Percentiles rank a stretch among this genome's conserved stretches.
These are phyloP conservation scores for Hormiphora californensis DNA, from an alignment of 37 sponge, comb jelly and placozoan species.

Conservation along the genomic window DNA sequence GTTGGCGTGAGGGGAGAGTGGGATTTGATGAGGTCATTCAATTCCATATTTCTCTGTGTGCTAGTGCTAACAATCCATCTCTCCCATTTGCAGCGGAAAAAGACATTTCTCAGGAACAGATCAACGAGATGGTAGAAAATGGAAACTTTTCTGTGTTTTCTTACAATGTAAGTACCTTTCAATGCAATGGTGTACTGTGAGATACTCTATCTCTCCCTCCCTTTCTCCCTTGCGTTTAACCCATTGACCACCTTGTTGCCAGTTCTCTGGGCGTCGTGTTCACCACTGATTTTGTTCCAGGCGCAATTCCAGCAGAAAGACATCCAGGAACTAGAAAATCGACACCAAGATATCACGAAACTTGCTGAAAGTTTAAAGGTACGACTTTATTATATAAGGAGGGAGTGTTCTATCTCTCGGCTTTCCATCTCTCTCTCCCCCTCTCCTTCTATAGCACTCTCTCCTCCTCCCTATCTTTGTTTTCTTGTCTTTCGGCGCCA, in stretches of 20 bases:
- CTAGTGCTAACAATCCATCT: too few species aligned
- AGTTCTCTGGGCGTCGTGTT: background rate
- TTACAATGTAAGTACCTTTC: slow-evolving; percentile 46
- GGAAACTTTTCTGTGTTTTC: slow-evolving; percentile 46
- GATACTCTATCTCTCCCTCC: too few species aligned
- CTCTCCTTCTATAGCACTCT: too few species aligned
- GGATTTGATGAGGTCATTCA: too few species aligned
- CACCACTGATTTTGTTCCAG: slow-evolving; percentile 3
- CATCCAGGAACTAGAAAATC: slow-evolving; percentile 20
- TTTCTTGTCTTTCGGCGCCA: too few species aligned
- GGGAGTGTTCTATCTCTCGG: too few species aligned
- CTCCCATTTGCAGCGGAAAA: slow-evolving; percentile 49
- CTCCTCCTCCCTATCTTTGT: too few species aligned
- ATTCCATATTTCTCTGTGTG: too few species aligned
- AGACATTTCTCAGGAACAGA: slow-evolving; percentile 26
- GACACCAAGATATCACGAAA: slow-evolving; percentile 42
- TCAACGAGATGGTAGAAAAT: slow-evolving; percentile 23
- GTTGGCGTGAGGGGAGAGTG: background rate
- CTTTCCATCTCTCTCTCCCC: too few species aligned
- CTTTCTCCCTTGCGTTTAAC: too few species aligned
- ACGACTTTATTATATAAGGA: background rate
- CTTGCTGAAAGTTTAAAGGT: slow-evolving; percentile 46
- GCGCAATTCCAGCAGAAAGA: slow-evolving; percentile 49
- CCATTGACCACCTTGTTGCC: too few species aligned
- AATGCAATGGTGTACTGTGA: too few species aligned